These are phyloP conservation scores for Corythoichthys intestinalis DNA, from an alignment of 2,113 vertebrate genomes.

Conservation along the genomic window DNA sequence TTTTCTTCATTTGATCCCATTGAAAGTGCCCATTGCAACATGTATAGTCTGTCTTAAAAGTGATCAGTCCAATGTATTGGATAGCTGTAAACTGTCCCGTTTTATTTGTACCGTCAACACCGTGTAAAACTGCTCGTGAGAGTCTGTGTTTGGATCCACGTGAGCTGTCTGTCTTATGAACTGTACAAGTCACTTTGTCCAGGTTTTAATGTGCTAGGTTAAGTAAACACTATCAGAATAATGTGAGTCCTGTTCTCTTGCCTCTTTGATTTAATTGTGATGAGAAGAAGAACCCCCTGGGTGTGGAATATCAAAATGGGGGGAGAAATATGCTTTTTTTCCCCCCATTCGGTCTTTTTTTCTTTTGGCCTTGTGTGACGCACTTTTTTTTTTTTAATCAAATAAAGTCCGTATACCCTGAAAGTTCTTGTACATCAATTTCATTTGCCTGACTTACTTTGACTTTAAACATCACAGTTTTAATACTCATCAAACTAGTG, in stretches of 20 bases:
- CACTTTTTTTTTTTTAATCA: slow-evolving; percentile 86
- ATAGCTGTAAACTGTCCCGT: slow-evolving; percentile 59
- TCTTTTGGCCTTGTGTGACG: slow-evolving; percentile 85
- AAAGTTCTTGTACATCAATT: slow-evolving; percentile 16
- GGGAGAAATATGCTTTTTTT: slow-evolving; percentile 76
- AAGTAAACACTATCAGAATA: slow-evolving; percentile 68
- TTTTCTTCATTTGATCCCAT: slow-evolving; percentile 35
- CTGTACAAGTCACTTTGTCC: slow-evolving; percentile 60
- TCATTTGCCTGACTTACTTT: too few relatives aligned
- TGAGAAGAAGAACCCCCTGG: slow-evolving; percentile 76
- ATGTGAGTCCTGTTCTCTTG: slow-evolving; percentile 67
- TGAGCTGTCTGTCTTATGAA: slow-evolving; percentile 62
- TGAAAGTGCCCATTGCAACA: slow-evolving; percentile 63
- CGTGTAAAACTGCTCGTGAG: slow-evolving; percentile 56
- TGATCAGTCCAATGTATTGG: slow-evolving; percentile 61
- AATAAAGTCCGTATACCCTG: slow-evolving; percentile 86
- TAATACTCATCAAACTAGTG: not conserved
- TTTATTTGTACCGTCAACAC: slow-evolving; percentile 57
- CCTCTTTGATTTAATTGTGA: slow-evolving; percentile 86
- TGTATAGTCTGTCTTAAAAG: slow-evolving; percentile 64
- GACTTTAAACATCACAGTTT: not conserved
- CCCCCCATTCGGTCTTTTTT: slow-evolving; percentile 85
- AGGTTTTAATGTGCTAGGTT: slow-evolving; percentile 58
- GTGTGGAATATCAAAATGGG: slow-evolving; percentile 52
- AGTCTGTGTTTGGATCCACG: slow-evolving; percentile 64